Evolutionary conservation across 2,113 vertebrate species (phyloP), one percentile per base, ranked within the genome.

Genomic region (Notothenia rossii): DNA sequence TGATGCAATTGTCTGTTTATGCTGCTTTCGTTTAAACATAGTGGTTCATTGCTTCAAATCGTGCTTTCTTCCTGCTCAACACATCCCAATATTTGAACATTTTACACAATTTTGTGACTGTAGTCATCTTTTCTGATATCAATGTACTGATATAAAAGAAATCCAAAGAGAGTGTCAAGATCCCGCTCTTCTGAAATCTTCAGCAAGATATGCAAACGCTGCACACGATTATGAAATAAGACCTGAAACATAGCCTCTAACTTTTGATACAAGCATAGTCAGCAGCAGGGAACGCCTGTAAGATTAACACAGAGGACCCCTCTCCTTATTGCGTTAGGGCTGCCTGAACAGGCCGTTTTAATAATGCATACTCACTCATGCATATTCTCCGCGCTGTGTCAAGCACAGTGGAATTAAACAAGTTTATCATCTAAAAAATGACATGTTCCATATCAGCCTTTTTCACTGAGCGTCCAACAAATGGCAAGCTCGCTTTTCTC

Each of bases 281-380:
- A 92, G 89, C 88, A 92, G 75, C 77, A 74, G 83, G 81, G 77
- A 88, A 89, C 53, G 83, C 72, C 77, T 84, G 65, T 25, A 81
- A 90, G 83, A 93, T 89, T 84, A 93, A 89, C 90, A 90, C 11
- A 46, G 91, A 85, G 69, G 70, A 74, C 43, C 71, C 87, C 59
- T 81, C 51, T 67, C 64, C 79, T 91, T 81, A 88, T 91, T 85
- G 80, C 88, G 20, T 86, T 82, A 75, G 78, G 70, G 75, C 71
- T 83, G 83, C 81, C 73, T 69, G 81, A 91, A 88, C 70, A 72
- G 86, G 64, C 77, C 20, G n/a, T 84, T 85, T 94, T 91, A 93
- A 95, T 93, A 91, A 93, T 94, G 88, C 88, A 94, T 86, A 87
- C 70, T 90, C 79, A 85, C 90, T 87, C 90, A 92, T 93, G 90